Conservation (phyloP, 2,797 vertebrate genomes). For the Otolemur crassicaudatus region DNA sequence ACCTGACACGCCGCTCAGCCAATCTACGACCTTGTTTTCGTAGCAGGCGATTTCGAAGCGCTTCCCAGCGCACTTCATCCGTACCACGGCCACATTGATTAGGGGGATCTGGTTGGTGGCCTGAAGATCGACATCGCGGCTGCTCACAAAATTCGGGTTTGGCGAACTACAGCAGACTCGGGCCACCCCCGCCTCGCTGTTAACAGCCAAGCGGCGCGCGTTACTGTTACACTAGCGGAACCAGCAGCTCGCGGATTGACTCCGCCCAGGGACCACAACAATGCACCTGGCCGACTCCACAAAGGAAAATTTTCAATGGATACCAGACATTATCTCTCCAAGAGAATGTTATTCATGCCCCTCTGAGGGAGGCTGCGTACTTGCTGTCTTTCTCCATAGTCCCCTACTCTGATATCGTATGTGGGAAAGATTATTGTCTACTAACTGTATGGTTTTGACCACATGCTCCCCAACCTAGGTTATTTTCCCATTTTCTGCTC, state of each 20-base stretch:
- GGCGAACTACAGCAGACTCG: accelerated
- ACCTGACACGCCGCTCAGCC: constrained; percentile 96
- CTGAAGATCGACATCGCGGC: constrained; percentile 95
- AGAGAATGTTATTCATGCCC: constrained; percentile 15
- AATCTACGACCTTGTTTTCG: constrained; percentile 96
- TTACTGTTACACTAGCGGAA: accelerated
- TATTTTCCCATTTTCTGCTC: background rate
- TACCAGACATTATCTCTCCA: constrained; percentile 33
- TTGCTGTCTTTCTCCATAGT: background rate
- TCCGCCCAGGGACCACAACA: accelerated
- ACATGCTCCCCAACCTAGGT: background rate
- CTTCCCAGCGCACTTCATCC: constrained; percentile 95
- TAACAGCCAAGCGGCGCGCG: background rate
- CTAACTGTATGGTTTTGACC: background rate
- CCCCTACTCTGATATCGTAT: background rate
- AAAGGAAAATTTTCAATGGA: constrained; percentile 19
- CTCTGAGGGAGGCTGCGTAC: background rate
- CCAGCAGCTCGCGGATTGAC: accelerated
- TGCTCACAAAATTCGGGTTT: background rate
- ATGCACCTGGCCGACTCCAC: too few relatives aligned
- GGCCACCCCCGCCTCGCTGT: accelerated
- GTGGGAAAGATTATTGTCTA: background rate
- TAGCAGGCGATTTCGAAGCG: constrained; percentile 97
- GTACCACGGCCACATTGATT: constrained; percentile 96
- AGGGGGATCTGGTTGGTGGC: constrained; percentile 96